A percentile compares a stretch with the other conserved stretches of the same genome.
Evolutionary conservation across 2,888 invertebrate genomes (phyloP).

Genomic region (Nowickia ferox): DNA sequence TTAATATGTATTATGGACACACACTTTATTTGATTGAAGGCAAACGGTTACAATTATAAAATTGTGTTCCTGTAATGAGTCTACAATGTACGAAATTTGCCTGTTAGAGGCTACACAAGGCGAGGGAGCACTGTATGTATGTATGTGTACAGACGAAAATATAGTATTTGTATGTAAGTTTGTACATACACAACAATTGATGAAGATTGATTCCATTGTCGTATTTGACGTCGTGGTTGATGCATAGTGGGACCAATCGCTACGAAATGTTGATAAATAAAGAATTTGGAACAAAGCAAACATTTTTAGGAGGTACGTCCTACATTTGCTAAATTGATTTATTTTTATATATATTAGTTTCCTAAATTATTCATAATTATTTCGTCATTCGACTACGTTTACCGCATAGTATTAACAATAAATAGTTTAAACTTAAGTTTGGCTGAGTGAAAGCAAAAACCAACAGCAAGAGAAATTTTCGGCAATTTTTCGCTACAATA

Average conservation of each 20-base stretch:
- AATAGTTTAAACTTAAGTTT: no score
- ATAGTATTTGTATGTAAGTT: neutral
- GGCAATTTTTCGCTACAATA: no score
- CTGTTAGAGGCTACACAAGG: no score
- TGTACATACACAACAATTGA: constrained; percentile 34
- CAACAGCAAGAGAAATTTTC: no score
- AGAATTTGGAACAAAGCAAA: neutral
- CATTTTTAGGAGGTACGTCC: neutral
- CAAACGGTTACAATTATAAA: no score
- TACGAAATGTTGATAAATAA: neutral
- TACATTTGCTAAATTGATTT: neutral
- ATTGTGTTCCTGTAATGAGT: no score
- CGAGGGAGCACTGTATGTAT: neutral
- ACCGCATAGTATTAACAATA: no score
- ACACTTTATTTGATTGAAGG: no score
- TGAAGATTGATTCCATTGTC: constrained; percentile 63
- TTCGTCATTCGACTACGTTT: no score
- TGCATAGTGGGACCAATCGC: constrained; percentile 12
- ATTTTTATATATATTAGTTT: neutral
- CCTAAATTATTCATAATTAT: neutral
- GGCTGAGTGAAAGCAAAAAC: no score
- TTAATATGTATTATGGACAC: no score
- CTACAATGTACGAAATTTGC: no score
- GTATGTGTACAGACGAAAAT: neutral
- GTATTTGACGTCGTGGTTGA: constrained; percentile 47